Conservation (phyloP, 2,113 vertebrate genomes). For the Tricholaema leucomelas region DNA sequence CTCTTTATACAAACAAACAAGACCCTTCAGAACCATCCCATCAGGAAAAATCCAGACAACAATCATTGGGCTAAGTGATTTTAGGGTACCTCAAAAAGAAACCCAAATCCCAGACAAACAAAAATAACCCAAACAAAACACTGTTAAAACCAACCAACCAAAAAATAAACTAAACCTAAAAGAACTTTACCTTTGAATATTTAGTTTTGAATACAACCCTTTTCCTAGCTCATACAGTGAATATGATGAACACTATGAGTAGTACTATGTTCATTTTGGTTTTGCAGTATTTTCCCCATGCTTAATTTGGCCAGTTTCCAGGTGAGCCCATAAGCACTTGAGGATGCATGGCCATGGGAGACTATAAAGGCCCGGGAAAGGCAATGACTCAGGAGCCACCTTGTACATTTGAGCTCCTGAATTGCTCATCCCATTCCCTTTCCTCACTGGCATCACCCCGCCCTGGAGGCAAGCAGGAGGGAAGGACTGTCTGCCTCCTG, state of each 20-base stretch:
- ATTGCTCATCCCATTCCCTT: background rate
- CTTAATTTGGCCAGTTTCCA: background rate
- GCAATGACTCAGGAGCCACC: background rate
- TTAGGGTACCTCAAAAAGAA: background rate
- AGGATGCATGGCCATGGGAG: fast-evolving
- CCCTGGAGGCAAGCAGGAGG: background rate
- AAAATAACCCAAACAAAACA: too few species aligned
- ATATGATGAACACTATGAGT: background rate
- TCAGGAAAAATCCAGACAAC: background rate
- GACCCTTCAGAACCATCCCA: background rate
- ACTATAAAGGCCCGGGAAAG: background rate
- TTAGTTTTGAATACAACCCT: background rate
- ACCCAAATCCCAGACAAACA: background rate
- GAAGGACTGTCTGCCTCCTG: background rate
- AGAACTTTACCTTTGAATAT: background rate
- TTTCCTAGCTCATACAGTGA: background rate
- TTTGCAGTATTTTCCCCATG: background rate
- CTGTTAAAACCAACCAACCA: background rate
- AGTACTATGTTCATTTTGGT: background rate
- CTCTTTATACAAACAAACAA: background rate
- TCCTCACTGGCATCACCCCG: background rate
- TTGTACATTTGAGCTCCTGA: background rate
- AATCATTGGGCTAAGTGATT: background rate
- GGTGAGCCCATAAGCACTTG: background rate
- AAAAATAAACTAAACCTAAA: too few species aligned